Evolutionary conservation across 1,140 invertebrate genomes (phyloP).

Genomic region (Phenacoccus solenopsis): DNA sequence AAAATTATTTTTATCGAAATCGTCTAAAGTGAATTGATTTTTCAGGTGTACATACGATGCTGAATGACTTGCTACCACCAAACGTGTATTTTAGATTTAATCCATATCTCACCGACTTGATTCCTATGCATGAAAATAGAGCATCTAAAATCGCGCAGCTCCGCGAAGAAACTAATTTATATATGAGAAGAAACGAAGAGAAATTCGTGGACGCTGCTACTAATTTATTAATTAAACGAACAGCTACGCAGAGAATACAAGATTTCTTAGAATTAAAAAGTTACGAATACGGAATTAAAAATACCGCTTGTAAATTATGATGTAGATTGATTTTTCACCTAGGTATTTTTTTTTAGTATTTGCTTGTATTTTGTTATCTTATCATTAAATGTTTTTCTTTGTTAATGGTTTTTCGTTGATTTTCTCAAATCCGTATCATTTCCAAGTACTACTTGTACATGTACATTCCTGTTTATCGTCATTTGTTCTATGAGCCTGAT

Average conservation of each 20-base stretch:
- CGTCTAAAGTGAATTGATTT: too few relatives aligned
- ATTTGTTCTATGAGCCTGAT: too few relatives aligned
- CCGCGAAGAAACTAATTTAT: slow-evolving; percentile 54
- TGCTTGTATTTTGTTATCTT: too few relatives aligned
- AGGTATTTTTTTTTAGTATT: too few relatives aligned
- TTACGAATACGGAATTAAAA: background rate
- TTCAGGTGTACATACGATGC: slow-evolving; percentile 61
- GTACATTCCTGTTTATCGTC: too few relatives aligned
- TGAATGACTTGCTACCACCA: slow-evolving; percentile 67
- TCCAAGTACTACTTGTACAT: too few relatives aligned
- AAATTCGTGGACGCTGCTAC: slow-evolving; percentile 48
- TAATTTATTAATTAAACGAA: slow-evolving; percentile 37
- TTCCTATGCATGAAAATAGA: slow-evolving; percentile 70
- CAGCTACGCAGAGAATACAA: slow-evolving; percentile 16
- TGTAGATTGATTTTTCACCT: background rate
- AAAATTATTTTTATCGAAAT: too few relatives aligned
- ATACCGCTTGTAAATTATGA: background rate
- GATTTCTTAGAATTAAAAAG: slow-evolving; percentile 4
- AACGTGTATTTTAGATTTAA: slow-evolving; percentile 79
- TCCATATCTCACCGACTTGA: slow-evolving; percentile 71
- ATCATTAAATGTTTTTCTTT: background rate
- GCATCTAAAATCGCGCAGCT: slow-evolving; percentile 48
- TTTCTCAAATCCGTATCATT: too few relatives aligned
- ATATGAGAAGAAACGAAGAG: slow-evolving; percentile 61
- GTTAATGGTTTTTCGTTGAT: background rate